A percentile compares a stretch with the other conserved stretches of the same genome.
Conservation (phyloP, 2,888 invertebrate species). For the Smittia aterrima region DNA sequence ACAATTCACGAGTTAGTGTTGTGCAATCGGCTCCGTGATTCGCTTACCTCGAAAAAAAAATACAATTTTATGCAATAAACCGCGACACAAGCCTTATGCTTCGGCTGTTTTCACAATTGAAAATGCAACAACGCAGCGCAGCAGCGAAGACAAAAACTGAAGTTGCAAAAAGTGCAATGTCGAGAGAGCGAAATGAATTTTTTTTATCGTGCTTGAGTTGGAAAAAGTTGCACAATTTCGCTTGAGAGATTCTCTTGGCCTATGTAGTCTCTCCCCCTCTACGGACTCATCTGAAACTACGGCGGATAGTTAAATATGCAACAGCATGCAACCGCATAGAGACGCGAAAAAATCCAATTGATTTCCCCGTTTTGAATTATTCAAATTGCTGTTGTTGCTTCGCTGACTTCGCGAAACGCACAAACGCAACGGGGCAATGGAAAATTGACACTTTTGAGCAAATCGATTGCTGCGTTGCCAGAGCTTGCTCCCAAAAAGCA, state of each 20-base stretch:
- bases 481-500: neutral
- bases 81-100: conserved; percentile 8
- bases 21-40: conserved; percentile 24
- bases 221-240: neutral
- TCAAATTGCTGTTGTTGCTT: neutral
- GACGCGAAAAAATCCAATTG: neutral
- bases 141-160: neutral
- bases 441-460: neutral
- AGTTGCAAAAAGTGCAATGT: conserved; percentile 14
- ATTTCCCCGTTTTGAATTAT: conserved; percentile 16
- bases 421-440: neutral
- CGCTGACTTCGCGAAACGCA: neutral
- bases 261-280: neutral
- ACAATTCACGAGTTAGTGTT: conserved; percentile 8
- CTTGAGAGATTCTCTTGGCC: neutral
- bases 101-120: conserved; percentile 5
- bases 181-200: neutral
- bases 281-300: neutral
- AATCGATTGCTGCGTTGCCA: neutral
- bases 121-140: conserved; percentile 21
- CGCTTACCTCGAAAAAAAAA: neutral
- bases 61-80: conserved; percentile 12
- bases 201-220: neutral
- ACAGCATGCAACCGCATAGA: neutral
- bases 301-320: conserved; percentile 14